Conservation (phyloP, 2,113 vertebrate genomes). For the Echinops telfairi region DNA sequence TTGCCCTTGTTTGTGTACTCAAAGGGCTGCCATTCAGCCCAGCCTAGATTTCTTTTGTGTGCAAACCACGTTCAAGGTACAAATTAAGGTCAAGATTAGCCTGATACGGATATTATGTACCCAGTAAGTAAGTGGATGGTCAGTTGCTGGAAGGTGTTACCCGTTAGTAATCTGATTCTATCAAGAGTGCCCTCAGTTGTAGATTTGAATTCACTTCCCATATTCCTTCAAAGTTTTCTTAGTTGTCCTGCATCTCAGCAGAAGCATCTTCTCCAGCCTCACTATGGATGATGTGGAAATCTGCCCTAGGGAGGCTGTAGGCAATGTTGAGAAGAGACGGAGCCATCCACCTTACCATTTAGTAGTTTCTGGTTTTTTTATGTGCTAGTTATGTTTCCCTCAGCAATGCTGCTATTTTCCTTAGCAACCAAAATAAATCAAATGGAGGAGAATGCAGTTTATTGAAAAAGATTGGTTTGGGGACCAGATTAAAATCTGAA, state of each 20-base stretch:
- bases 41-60: constrained; percentile 51
- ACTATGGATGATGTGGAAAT: not conserved
- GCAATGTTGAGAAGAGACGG: not conserved
- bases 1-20: constrained; percentile 53
- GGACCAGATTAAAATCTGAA: constrained; percentile 48
- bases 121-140: constrained; percentile 65
- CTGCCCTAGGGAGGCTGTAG: not conserved
- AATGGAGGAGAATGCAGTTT: not conserved
- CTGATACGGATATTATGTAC: constrained; percentile 51
- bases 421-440: not conserved
- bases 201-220: constrained; percentile 37
- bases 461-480: not conserved
- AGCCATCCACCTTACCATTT: not conserved
- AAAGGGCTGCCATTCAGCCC: constrained; percentile 59
- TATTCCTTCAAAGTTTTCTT: constrained; percentile 29
- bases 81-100: constrained; percentile 72
- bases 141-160: constrained; percentile 56
- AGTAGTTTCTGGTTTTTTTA: constrained; percentile 24
- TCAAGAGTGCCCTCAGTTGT: constrained; percentile 26
- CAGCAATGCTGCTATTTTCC: not conserved
- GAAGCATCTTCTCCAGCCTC: not conserved
- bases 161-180: constrained; percentile 53
- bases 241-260: not conserved
- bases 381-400: constrained; percentile 8
- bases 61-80: constrained; percentile 48